Base-by-base conservation (phyloP, 2,797 vertebrate species). In the Anguilla marmorata region DNA sequence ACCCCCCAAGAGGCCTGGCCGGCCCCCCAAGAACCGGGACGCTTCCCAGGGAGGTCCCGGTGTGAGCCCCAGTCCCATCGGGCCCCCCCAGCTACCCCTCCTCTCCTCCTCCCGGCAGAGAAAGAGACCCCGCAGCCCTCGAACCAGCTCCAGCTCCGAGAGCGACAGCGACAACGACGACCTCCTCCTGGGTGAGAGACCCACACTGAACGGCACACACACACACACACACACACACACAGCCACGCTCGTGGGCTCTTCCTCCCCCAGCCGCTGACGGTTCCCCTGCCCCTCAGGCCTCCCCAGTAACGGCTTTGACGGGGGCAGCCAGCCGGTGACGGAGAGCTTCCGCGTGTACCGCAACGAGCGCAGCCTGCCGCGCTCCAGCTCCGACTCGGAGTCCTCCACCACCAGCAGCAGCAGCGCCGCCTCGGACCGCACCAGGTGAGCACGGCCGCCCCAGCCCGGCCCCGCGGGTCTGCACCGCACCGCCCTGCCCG, bases 341-440 rank as follows among this genome's bases (percentile, higher is more conserved):
- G 98, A 99, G 94, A 99, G 99, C 92, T 99, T 99, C 95, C 96
- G 97, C 14, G 98, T 99, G 54, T 99, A 99, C 94, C 96, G 99
- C 58, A 99, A 96, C 0, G 98, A 99, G 93, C 96, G 98, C 91
- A 99, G 97, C 85, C 97, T 99, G 30, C 99, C 98, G 19, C 97
- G 98, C 3, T 99, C 98, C 93, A 99, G 98, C 94, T 99, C 99
- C 0, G 99, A 99, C 94, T 99, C 99, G 0, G 99, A 99, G 92
- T 99, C 98, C 90, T 99, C 97, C 89, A 99, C 97, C 95, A 99
- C 97, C 93, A 99, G 98, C 95, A 99, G 97, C 94, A 99, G 98
- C 95, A 99, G 99, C 0, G 99, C 98, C 0, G 98, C 98, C 33
- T 99, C 98, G 0, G 99, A 99, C 93, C 96, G 97, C 69, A 99